phyloP scores from a whole-genome alignment of 1,140 invertebrate species.

The Chrysomallon squamiferum region DNA sequence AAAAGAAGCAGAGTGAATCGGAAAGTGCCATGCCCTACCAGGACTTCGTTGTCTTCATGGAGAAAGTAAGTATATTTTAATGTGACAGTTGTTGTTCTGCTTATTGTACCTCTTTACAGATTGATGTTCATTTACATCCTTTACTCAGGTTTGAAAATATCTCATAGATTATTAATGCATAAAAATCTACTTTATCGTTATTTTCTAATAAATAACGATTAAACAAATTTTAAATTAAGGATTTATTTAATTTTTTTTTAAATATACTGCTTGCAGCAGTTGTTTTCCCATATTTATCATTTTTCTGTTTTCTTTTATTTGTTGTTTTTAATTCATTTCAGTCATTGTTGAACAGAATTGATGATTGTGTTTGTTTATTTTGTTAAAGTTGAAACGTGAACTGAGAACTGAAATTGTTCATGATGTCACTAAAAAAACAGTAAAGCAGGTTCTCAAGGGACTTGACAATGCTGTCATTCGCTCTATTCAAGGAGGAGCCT shows the following conservation, averaged over 20 bases:
- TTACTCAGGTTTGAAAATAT: no score
- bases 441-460: conserved; percentile 45
- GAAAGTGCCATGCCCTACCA: conserved; percentile 25
- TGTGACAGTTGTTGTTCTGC: background rate
- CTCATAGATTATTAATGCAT: no score
- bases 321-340: no score
- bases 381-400: conserved; percentile 40
- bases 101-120: background rate
- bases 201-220: no score
- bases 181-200: no score
- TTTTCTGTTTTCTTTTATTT: no score
- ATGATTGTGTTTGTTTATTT: background rate
- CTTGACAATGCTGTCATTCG: conserved; percentile 31
- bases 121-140: background rate
- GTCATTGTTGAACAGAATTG: no score
- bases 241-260: no score
- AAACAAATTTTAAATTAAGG: no score
- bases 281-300: no score
- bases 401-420: conserved; percentile 40
- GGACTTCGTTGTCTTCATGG: conserved; percentile 41
- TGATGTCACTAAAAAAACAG: conserved; percentile 48
- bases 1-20: conserved; percentile 9
- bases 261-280: no score
- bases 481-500: background rate
- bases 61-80: conserved; percentile 32